Evolutionary conservation across 2,113 vertebrate species (phyloP).

Genomic region (Chunga burmeisteri): DNA sequence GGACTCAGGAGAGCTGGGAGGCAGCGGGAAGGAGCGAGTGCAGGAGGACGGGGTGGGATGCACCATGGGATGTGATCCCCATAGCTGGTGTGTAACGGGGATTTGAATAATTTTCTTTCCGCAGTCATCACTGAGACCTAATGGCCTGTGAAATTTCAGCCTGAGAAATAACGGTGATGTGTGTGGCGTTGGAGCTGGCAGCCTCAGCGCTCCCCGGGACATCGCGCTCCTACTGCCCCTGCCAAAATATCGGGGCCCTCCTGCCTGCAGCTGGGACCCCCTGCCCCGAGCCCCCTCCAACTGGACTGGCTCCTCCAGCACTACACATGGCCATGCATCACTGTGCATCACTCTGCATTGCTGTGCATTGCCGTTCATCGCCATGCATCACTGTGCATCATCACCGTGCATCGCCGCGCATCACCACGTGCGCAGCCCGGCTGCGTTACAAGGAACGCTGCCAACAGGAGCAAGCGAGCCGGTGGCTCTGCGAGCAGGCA

Average conservation of each 20-base stretch:
- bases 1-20: not conserved
- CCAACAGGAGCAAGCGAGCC: rapidly evolving
- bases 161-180: not conserved
- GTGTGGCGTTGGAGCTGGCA: rapidly evolving
- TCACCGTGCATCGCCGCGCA: not conserved
- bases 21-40: rapidly evolving
- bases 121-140: not conserved
- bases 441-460: rapidly evolving
- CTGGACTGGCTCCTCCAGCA: not conserved
- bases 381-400: rapidly evolving
- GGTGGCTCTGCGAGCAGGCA: not conserved
- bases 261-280: not conserved
- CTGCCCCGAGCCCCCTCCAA: not conserved
- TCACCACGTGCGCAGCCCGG: rapidly evolving
- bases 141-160: not conserved
- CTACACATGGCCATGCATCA: rapidly evolving
- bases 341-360: not conserved
- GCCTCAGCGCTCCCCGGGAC: rapidly evolving
- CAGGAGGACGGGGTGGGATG: rapidly evolving
- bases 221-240: not conserved
- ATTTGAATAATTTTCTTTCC: not conserved
- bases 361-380: not conserved
- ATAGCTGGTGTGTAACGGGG: not conserved
- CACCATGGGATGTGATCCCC: rapidly evolving
- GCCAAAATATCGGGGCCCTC: rapidly evolving